A percentile compares a stretch with the other conserved stretches of the same genome.
Conservation (phyloP, 2,888 invertebrate species). For the Rhagonycha lutea region DNA sequence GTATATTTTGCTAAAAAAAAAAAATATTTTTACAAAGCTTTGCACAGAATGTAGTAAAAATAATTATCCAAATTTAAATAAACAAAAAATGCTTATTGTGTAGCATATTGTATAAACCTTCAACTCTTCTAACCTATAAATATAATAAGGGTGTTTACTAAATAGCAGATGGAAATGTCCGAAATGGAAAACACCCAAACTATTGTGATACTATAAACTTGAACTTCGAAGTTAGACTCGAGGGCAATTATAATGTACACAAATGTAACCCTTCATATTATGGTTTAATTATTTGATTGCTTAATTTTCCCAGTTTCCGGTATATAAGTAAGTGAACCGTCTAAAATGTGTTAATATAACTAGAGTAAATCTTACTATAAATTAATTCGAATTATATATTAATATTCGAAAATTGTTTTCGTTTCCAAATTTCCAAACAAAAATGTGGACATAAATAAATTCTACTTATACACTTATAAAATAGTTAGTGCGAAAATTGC, state of each 20-base stretch:
- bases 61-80: background rate
- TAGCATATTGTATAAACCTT: background rate
- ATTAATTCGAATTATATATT: background rate
- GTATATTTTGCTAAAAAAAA: too few species aligned
- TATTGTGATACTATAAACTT: background rate
- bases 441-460: too few species aligned
- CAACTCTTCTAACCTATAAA: background rate
- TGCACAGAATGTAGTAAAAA: background rate
- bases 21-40: too few species aligned
- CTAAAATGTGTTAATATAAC: background rate
- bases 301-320: background rate
- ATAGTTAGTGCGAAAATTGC: too few species aligned
- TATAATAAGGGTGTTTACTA: background rate
- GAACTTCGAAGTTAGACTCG: background rate
- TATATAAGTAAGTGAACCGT: background rate
- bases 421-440: too few species aligned
- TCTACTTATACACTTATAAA: too few species aligned
- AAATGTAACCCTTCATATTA: background rate
- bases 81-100: too few species aligned
- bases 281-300: background rate
- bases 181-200: background rate
- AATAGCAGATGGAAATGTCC: background rate
- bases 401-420: background rate
- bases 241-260: background rate
- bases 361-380: background rate